Percentiles rank a stretch among this genome's conserved stretches.
phyloP scores from a whole-genome alignment of 2,797 vertebrate genomes.

The Macropus fuliginosus region DNA sequence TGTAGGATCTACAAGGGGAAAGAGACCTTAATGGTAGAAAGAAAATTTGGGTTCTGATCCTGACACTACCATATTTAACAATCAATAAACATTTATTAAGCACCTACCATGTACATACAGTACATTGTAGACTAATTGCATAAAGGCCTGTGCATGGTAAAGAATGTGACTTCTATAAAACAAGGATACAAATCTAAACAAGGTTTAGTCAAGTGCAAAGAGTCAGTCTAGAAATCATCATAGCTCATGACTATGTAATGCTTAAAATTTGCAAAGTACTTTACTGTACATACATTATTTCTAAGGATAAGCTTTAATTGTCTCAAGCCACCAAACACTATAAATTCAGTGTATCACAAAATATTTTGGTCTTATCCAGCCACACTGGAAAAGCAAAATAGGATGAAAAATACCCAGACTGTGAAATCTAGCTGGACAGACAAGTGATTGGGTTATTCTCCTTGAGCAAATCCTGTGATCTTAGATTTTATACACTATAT shows the following conservation, averaged over 20 bases:
- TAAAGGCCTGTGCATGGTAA: too few species aligned
- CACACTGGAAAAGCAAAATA: neutral
- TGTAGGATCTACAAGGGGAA: neutral
- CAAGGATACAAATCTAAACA: neutral
- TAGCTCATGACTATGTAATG: neutral
- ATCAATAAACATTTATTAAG: neutral
- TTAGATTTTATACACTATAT: neutral
- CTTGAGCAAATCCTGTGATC: neutral
- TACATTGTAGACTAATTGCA: too few species aligned
- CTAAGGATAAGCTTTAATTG: neutral
- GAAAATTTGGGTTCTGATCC: neutral
- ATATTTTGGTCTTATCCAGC: neutral
- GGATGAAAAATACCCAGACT: neutral
- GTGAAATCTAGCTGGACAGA: neutral
- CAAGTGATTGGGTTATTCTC: neutral
- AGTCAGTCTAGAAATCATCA: neutral
- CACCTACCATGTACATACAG: neutral
- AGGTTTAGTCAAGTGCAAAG: neutral
- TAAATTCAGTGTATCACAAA: neutral
- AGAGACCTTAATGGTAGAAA: slow-evolving; percentile 12
- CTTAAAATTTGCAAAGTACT: neutral
- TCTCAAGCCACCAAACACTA: neutral
- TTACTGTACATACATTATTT: neutral
- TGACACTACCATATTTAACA: neutral
- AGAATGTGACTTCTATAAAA: neutral